Evolutionary conservation across 2,797 vertebrate species (phyloP).

Genomic region (Dermochelys coriacea): DNA sequence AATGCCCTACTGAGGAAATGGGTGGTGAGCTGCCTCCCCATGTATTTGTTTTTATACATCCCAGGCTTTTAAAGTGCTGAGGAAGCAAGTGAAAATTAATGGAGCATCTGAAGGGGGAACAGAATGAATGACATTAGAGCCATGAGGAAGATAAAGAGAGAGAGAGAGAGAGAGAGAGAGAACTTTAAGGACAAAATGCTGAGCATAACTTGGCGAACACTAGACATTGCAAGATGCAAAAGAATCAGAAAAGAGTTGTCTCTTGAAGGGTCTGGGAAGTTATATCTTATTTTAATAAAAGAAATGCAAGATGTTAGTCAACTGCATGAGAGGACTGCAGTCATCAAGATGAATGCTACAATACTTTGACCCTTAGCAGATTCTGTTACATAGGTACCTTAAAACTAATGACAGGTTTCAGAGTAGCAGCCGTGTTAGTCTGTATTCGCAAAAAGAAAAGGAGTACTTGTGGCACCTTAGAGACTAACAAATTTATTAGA

Average conservation of each 20-base stretch:
- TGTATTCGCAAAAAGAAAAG: too few species aligned
- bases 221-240: neutral
- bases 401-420: neutral
- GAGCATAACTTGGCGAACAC: neutral
- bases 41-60: neutral
- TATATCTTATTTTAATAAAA: neutral
- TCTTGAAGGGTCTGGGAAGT: rapidly evolving
- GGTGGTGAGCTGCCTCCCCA: too few species aligned
- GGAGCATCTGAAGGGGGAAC: neutral
- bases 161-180: neutral
- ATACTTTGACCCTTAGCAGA: neutral
- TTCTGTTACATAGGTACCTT: neutral
- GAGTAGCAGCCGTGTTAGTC: too few species aligned
- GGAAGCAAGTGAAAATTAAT: neutral
- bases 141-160: neutral
- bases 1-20: neutral
- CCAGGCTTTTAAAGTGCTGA: neutral
- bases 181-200: neutral
- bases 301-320: neutral
- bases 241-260: rapidly evolving
- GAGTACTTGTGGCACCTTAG: too few species aligned
- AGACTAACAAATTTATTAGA: too few species aligned
- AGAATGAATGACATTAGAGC: neutral
- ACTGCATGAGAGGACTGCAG: neutral
- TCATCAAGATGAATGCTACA: neutral